A percentile compares a stretch with the other conserved stretches of the same genome.
These are phyloP conservation scores for Caenorhabditis plicata DNA, from an alignment of 2,888 invertebrate species.

Conservation along the genomic window DNA sequence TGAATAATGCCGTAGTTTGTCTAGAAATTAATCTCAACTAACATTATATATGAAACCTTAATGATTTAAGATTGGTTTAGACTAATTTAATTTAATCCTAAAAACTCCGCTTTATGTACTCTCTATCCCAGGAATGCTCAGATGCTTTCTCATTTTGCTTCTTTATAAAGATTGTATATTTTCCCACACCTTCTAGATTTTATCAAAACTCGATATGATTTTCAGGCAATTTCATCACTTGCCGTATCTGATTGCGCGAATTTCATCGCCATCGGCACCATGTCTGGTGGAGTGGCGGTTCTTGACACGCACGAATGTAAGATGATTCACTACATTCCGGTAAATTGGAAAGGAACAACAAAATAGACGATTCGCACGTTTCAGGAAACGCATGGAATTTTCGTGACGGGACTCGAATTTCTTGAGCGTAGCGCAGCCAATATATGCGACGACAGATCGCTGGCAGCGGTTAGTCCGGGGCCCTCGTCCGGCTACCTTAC, in stretches of 20 bases:
- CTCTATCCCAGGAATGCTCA: too few relatives aligned
- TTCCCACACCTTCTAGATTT: neutral
- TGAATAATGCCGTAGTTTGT: too few relatives aligned
- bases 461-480: conserved; percentile 34
- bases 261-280: conserved; percentile 76
- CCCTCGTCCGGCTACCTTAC: conserved; percentile 43
- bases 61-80: too few relatives aligned
- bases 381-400: conserved; percentile 78
- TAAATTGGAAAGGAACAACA: neutral
- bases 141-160: too few relatives aligned
- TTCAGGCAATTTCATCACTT: conserved; percentile 58
- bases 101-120: too few relatives aligned
- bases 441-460: conserved; percentile 5
- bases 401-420: conserved; percentile 93
- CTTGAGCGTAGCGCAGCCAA: conserved; percentile 67
- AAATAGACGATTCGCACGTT: neutral
- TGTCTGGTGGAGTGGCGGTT: conserved; percentile 65
- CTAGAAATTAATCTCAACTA: too few relatives aligned
- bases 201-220: too few relatives aligned
- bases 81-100: neutral
- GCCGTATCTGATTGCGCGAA: conserved; percentile 78
- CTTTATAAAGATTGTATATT: too few relatives aligned
- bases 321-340: conserved; percentile 23
- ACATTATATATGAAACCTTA: too few relatives aligned
- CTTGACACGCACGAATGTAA: conserved; percentile 44